Evolutionary conservation across 2,888 invertebrate species (phyloP).

Genomic region (Linnaemya tessellans): DNA sequence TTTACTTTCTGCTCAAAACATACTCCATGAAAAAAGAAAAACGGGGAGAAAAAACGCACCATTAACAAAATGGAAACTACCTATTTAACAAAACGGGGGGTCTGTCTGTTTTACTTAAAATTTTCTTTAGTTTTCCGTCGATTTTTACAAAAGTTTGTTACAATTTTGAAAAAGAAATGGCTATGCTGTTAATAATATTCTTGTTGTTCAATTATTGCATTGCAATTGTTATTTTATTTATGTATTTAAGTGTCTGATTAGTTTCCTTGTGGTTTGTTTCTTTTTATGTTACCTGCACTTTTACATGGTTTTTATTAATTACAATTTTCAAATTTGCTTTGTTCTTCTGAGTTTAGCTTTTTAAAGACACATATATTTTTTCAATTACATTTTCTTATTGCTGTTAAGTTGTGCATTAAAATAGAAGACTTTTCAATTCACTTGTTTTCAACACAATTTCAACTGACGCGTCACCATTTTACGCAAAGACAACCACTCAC

Average conservation of each 20-base stretch:
- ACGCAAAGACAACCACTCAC: slow-evolving; percentile 56
- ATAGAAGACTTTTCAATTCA: slow-evolving; percentile 20
- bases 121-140: not conserved
- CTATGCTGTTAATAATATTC: not conserved
- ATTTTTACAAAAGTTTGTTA: slow-evolving; percentile 10
- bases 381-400: slow-evolving; percentile 9
- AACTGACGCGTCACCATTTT: slow-evolving; percentile 2
- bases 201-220: not conserved
- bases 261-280: not conserved
- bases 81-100: slow-evolving; percentile 39
- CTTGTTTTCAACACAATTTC: slow-evolving; percentile 23
- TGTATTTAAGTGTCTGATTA: slow-evolving; percentile 19
- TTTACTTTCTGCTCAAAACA: slow-evolving; percentile 28
- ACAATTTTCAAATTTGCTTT: not conserved
- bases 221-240: not conserved
- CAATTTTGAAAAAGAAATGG: not conserved
- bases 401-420: slow-evolving; percentile 10
- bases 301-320: not conserved
- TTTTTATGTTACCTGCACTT: not conserved
- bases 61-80: slow-evolving; percentile 48
- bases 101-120: slow-evolving; percentile 21
- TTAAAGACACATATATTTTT: not conserved
- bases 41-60: slow-evolving; percentile 2
- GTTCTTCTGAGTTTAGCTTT: not conserved
- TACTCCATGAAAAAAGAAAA: not conserved